Base-by-base conservation (phyloP, 53 echinoderm and acorn worm genomes). In the Actinopyga echinites region DNA sequence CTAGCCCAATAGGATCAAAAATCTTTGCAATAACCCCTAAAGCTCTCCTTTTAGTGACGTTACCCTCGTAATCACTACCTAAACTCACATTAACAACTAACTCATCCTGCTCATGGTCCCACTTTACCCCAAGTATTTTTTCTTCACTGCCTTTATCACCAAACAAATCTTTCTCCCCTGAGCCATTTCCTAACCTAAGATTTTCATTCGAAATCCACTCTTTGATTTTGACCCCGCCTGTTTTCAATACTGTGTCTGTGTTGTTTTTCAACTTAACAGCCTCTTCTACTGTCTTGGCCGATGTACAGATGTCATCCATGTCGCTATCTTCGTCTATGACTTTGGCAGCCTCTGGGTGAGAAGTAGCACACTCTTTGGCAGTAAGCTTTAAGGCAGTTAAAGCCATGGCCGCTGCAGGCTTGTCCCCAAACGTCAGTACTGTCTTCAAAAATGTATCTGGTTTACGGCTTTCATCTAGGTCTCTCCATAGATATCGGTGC, bases 1-100 rank as follows among this genome's bases (percentile, higher is more conserved):
- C 82, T 37, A 89, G 80, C 71, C 89, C 85, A 57, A 89, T 89
- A 5, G 85, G 89, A n/a, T 85, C 89, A 52, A 89, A 89, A n/a
- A 85, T 22, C 42, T 75, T 24, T 26, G 71, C 84, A 23, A 84
- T 84, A 20, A 84, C 68, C 5, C 69, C 71, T 56, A 69, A 71
- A 10, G 84, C 84, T 52, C 54, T 68, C 23, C 84, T 53, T 21
- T 84, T 69, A 10, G 71, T 84, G 28, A 69, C 20, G 11, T 53
- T 71, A 10, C 69, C 84, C 30, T 84, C 11, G 4, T 25, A 56
- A 34, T 54, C 30, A 24, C 20, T 29, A 54, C 49, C 84, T 34
- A 84, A 36, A 13, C 0, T 52, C 30, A 56, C 57, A 34, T 55
- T 71, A 54, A 84, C 56, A 19, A 69, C 69, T 54, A 84, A 56